Conservation (phyloP, 2,797 vertebrate species). For the Cyclura pinguis region DNA sequence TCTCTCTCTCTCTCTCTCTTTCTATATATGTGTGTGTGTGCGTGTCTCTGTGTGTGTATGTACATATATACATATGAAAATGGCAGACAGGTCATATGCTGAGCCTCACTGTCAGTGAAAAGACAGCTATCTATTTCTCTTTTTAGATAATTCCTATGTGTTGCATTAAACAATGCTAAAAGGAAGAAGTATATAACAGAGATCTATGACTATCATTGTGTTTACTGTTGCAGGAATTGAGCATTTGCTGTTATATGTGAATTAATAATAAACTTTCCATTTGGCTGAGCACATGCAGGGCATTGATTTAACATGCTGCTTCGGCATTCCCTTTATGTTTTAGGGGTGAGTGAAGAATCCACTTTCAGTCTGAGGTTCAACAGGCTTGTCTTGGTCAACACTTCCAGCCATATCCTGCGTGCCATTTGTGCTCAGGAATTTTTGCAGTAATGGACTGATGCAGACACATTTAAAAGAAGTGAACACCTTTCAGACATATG, state of each 20-base stretch:
- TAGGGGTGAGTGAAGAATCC: not conserved
- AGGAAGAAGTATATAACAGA: not conserved
- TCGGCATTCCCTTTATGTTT: not conserved
- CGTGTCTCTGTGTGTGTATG: too few species aligned
- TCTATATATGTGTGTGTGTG: too few species aligned
- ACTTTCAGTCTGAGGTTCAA: not conserved
- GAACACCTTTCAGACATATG: too few species aligned
- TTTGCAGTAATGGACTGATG: not conserved
- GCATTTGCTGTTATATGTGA: not conserved
- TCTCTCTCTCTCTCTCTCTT: too few species aligned
- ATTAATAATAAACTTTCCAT: not conserved
- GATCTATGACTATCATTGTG: not conserved
- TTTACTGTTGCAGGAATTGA: not conserved
- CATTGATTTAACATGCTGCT: not conserved
- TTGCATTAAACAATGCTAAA: not conserved
- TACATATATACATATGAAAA: too few species aligned
- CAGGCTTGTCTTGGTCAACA: not conserved
- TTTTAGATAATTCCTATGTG: not conserved
- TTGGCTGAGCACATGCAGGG: not conserved
- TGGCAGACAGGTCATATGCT: too few species aligned
- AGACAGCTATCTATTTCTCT: not conserved
- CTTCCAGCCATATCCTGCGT: not conserved
- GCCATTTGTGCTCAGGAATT: not conserved
- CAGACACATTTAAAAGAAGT: not conserved
- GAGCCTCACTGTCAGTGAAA: not conserved